Evolutionary conservation across 2,113 vertebrate species (phyloP).

Genomic region (Heliornis fulica): DNA sequence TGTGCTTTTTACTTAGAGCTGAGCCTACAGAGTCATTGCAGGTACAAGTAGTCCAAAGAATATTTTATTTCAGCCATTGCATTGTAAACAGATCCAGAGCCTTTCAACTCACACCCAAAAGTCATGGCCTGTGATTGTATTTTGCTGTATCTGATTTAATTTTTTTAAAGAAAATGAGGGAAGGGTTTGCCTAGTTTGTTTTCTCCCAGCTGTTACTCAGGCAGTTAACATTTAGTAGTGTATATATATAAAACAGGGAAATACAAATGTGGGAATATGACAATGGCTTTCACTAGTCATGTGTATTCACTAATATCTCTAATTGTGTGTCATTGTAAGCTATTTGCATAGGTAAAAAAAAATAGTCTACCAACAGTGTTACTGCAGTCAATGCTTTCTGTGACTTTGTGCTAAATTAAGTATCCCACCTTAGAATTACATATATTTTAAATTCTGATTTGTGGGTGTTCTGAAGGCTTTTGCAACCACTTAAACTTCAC

Average conservation of each 20-base stretch:
- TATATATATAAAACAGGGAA: not conserved
- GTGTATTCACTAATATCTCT: not conserved
- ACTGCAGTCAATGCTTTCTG: not conserved
- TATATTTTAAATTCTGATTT: not conserved
- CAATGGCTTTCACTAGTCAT: not conserved
- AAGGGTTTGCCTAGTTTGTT: not conserved
- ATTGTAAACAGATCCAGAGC: not conserved
- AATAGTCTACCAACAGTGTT: not conserved
- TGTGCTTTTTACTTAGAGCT: not conserved
- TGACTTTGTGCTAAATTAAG: not conserved
- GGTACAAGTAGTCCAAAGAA: not conserved
- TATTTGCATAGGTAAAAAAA: not conserved
- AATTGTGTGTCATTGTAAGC: not conserved
- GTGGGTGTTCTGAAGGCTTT: not conserved
- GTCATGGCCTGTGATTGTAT: not conserved
- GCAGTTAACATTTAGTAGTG: not conserved
- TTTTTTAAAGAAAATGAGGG: not conserved
- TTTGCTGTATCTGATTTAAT: not conserved
- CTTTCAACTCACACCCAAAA: not conserved
- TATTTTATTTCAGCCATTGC: fast-evolving
- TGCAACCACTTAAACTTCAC: not conserved
- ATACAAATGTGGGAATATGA: not conserved
- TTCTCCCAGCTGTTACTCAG: not conserved
- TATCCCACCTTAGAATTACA: not conserved
- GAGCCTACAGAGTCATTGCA: not conserved